Evolutionary conservation across 1,140 invertebrate species (phyloP), one percentile per base, ranked within the genome.

Genomic region (Gyrodactylus bullatarudis): DNA sequence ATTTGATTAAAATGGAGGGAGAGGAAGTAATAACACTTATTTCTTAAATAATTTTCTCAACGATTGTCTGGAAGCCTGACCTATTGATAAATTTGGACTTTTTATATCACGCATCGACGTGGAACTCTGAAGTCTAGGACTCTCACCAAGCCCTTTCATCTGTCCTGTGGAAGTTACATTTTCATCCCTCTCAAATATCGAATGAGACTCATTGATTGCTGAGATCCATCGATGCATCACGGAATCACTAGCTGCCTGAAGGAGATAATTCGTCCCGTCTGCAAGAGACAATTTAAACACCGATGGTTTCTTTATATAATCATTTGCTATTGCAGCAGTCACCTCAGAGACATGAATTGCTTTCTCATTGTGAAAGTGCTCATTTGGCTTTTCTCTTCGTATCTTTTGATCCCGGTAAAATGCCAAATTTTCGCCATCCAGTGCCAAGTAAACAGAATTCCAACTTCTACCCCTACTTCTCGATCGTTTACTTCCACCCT

Each of bases 291-390:
- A 84, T 81, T 89, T 85, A 84, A 95, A 89, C 76, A 95, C 91
- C 80, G 93, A 87, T 84, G 92, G 92, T 85, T 89, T 91, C 85
- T 95, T 95, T 75, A 88, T 91, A 80, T 96, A 95, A 83, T 96
- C 90, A 76, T 85, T 85, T 74, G 91, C 89, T 75, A 91, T 21
- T 69, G 72, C 25, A 1, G 27, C 68, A 21, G 21, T 74, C 16
- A 23, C 68, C 20, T 69, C 27, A 85, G 76, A 87, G 86, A 71
- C 87, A 86, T 70, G 83, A 84, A 73, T 87, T 88, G 69, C 87
- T 88, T 78, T 85, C 84, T 73, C 95, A 83, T 79, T 89, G 86
- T 74, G 91, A 84, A 34, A 89, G 86, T 27, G 84, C 78, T 82
- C 94, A 91, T 73, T 54, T 1, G 72, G 72, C 24, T 26, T 22